These are phyloP conservation scores for Opisthocomus hoazin DNA, from an alignment of 2,113 vertebrate genomes.

Conservation along the genomic window DNA sequence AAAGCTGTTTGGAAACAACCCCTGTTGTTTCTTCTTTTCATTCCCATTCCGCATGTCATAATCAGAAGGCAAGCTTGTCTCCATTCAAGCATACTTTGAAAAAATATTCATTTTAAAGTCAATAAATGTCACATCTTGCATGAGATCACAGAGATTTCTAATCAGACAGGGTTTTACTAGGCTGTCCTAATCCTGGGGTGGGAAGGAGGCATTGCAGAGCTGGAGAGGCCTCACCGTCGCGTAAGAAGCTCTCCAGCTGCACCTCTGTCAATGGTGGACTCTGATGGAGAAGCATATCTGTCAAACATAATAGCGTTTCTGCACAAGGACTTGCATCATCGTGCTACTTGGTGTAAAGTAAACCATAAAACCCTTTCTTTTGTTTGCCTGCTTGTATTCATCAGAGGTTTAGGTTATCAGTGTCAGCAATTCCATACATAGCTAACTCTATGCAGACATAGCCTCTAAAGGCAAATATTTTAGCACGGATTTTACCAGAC, in stretches of 20 bases:
- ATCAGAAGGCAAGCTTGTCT: neutral
- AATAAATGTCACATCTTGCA: neutral
- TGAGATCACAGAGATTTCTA: neutral
- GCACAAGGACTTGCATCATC: neutral
- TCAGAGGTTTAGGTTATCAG: neutral
- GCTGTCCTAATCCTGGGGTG: neutral
- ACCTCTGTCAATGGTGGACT: neutral
- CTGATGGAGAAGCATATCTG: neutral
- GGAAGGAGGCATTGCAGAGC: neutral
- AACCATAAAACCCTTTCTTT: neutral
- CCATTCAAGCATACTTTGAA: neutral
- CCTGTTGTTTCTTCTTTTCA: neutral
- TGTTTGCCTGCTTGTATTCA: neutral
- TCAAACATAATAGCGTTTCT: neutral
- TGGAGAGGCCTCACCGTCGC: neutral
- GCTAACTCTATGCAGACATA: neutral
- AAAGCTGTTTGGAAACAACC: too few relatives aligned
- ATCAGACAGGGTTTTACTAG: neutral
- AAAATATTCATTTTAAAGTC: neutral
- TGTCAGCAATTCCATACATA: neutral
- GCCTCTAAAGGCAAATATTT: neutral
- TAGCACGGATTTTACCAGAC: neutral
- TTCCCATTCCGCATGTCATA: rapidly evolving
- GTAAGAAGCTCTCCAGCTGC: neutral
- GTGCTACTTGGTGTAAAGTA: neutral